Evolutionary conservation across 2,113 vertebrate species (phyloP).

Genomic region (Cavia porcellus): DNA sequence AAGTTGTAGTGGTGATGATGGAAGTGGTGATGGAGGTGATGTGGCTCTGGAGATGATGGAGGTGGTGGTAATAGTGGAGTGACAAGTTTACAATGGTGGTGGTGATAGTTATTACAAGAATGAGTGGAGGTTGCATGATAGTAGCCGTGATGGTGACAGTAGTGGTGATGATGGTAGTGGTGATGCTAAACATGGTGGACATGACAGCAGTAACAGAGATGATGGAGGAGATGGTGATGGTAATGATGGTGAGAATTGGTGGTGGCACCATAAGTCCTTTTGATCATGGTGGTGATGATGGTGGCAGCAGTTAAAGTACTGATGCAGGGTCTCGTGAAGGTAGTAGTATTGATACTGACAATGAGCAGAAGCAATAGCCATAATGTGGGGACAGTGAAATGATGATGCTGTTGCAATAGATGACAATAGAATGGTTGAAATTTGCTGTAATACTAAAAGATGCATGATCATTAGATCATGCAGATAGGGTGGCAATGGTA

Average conservation of each 20-base stretch:
- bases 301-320: background rate
- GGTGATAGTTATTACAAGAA: background rate
- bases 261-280: background rate
- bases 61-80: too few relatives aligned
- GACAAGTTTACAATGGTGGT: background rate
- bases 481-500: background rate
- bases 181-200: too few relatives aligned
- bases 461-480: too few relatives aligned
- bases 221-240: too few relatives aligned
- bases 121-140: background rate
- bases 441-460: background rate
- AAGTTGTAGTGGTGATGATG: background rate
- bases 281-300: background rate
- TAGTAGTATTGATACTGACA: too few relatives aligned
- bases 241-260: too few relatives aligned
- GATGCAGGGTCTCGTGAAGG: too few relatives aligned
- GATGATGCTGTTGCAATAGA: background rate
- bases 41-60: background rate
- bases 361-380: too few relatives aligned
- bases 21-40: too few relatives aligned
- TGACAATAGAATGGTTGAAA: background rate
- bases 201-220: background rate
- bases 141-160: too few relatives aligned
- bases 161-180: rapidly evolving
- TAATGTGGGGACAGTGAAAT: background rate